phyloP scores from a whole-genome alignment of 92 coral and sea anemone species.

The Galaxea fascicularis region DNA sequence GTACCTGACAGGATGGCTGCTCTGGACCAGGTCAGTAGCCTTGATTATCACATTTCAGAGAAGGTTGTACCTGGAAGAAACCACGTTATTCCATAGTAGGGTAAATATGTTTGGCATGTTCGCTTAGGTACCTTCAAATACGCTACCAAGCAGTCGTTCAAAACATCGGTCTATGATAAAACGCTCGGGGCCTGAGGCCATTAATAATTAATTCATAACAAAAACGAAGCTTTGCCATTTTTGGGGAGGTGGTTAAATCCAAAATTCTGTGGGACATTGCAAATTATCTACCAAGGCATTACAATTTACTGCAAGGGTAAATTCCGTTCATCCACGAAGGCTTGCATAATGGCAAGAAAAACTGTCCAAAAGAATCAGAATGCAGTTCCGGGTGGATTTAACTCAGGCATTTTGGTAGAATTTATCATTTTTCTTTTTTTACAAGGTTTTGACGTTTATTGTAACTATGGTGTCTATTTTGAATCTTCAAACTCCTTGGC shows the following conservation, averaged over 20 bases:
- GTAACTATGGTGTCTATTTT: slow-evolving; percentile 70
- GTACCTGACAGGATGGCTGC: slow-evolving; percentile 7
- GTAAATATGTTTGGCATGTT: neutral
- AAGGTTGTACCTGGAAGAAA: neutral
- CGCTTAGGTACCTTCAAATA: neutral
- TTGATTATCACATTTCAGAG: neutral
- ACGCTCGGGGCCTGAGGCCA: slow-evolving; percentile 9
- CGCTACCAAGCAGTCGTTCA: neutral
- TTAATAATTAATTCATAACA: slow-evolving; percentile 26
- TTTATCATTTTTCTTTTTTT: slow-evolving; percentile 82
- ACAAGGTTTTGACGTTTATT: slow-evolving; percentile 93
- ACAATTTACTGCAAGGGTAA: no score
- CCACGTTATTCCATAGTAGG: neutral
- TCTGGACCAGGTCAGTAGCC: neutral
- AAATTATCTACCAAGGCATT: neutral
- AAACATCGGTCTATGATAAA: slow-evolving; percentile 3
- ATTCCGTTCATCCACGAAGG: neutral
- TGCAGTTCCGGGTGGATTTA: slow-evolving; percentile 85
- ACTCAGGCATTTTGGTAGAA: slow-evolving; percentile 82
- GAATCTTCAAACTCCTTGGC: slow-evolving; percentile 65
- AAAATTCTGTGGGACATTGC: neutral
- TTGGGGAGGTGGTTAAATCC: slow-evolving; percentile 21
- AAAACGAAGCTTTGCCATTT: slow-evolving; percentile 38
- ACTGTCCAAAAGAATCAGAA: slow-evolving; percentile 61
- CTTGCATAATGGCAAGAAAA: slow-evolving; percentile 72